Base-by-base conservation (phyloP, 2,113 vertebrate genomes). In the Oreocharis arfaki region DNA sequence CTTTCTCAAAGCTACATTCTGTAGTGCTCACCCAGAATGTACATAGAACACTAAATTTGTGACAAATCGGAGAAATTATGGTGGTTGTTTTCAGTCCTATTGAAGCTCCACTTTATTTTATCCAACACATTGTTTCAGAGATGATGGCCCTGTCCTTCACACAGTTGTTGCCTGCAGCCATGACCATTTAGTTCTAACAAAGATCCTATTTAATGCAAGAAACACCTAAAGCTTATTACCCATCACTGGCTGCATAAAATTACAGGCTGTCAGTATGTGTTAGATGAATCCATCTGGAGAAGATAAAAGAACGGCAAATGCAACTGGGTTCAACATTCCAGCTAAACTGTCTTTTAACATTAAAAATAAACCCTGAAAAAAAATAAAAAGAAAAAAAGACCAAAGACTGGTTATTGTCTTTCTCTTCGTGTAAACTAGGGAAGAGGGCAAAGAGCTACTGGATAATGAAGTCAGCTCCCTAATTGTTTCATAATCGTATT, bases 211-310 rank as follows among this genome's bases (percentile, higher is more conserved):
- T 92, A 59, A 87, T 79, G 37, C 49, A 84, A 85, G 49, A 87
- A 79, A 87, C 67, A 90, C 74, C 81, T 93, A 79, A 73, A 95
- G 53, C 46, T 85, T 79, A 82, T 80, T 85, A 73, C 42, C 55
- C 30, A 67, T 89, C 6, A 1, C 79, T 83, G 35, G 59, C 46
- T 95, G 60, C 64, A 80, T 85, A 91, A 90, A 96, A 92, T 95
- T 93, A 81, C 64, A 84, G 55, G 63, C 70, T 96, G 87, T 77
- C 94, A 74, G 46, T 73, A 57, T 76, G 60, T 79, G 75, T 90
- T 83, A 94, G 69, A 94, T 85, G 15, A 91, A 89, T 91, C 71
- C 63, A 83, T 70, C 55, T 93, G 89, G 74, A 95, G 70, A 91
- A 91, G 78, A 91, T 53, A 91, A 95, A 95, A 82, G 61, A 73